Evolutionary conservation across 2,113 vertebrate species (phyloP).

Genomic region (Balaeniceps rex): DNA sequence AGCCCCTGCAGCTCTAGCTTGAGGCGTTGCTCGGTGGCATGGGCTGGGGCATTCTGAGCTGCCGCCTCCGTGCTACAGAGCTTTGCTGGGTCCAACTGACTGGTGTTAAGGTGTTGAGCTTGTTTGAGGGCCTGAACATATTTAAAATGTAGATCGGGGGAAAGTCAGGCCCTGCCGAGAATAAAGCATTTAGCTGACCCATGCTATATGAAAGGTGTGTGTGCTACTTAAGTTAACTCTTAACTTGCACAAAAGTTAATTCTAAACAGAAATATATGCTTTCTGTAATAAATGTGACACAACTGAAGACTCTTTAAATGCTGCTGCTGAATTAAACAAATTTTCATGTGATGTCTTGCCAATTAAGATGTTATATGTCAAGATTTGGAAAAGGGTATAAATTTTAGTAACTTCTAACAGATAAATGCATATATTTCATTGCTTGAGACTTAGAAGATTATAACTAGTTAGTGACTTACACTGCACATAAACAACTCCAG

Average conservation of each 20-base stretch:
- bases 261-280: background rate
- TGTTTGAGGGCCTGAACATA: background rate
- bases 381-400: background rate
- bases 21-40: fast-evolving
- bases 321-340: background rate
- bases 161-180: background rate
- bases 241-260: background rate
- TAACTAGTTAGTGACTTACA: background rate
- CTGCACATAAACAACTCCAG: background rate
- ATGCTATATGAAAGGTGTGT: background rate
- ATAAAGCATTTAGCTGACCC: background rate
- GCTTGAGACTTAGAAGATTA: background rate
- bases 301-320: background rate
- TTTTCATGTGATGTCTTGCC: background rate
- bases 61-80: background rate
- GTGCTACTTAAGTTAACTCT: background rate
- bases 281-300: background rate
- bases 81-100: background rate
- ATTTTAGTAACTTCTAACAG: background rate
- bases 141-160: background rate
- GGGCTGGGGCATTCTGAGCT: fast-evolving
- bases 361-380: background rate
- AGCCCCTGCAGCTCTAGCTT: background rate
- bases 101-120: background rate
- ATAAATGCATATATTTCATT: background rate